A percentile compares a stretch with the other conserved stretches of the same genome.
Evolutionary conservation across 1,140 invertebrate species (phyloP).

Genomic region (Caenorhabditis remanei): DNA sequence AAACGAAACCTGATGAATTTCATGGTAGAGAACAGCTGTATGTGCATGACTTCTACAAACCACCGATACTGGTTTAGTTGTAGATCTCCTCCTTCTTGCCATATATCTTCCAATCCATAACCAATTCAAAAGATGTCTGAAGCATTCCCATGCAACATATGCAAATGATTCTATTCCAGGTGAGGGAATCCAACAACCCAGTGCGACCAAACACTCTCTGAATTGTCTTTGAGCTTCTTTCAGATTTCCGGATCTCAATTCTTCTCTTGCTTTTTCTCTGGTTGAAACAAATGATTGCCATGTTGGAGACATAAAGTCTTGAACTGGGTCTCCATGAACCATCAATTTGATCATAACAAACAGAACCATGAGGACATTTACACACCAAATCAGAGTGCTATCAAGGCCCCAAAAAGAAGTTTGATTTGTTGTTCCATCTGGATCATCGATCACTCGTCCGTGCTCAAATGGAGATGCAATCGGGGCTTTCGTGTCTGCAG

Average conservation of each 20-base stretch:
- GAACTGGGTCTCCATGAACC: slow-evolving; percentile 67
- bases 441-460: slow-evolving; percentile 57
- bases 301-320: slow-evolving; percentile 63
- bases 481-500: neutral
- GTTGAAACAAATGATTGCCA: slow-evolving; percentile 71
- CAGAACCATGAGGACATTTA: slow-evolving; percentile 64
- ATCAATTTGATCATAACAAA: slow-evolving; percentile 65
- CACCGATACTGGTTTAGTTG: slow-evolving; percentile 63
- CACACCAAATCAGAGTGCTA: slow-evolving; percentile 57
- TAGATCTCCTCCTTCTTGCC: slow-evolving; percentile 68
- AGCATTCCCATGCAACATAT: slow-evolving; percentile 74
- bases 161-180: slow-evolving; percentile 72
- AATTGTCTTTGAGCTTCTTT: slow-evolving; percentile 77
- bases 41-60: slow-evolving; percentile 75
- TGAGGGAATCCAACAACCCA: slow-evolving; percentile 71
- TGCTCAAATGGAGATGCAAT: slow-evolving; percentile 55
- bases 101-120: slow-evolving; percentile 76
- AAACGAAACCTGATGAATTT: slow-evolving; percentile 72
- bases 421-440: neutral
- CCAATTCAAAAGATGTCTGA: slow-evolving; percentile 74
- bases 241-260: slow-evolving; percentile 70
- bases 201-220: slow-evolving; percentile 69
- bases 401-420: neutral
- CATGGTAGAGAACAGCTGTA: slow-evolving; percentile 77
- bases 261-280: slow-evolving; percentile 66